Percentiles rank a stretch among this genome's conserved stretches.
Conservation (phyloP, 2,888 invertebrate species). For the Cryptocheilus praepositus region DNA sequence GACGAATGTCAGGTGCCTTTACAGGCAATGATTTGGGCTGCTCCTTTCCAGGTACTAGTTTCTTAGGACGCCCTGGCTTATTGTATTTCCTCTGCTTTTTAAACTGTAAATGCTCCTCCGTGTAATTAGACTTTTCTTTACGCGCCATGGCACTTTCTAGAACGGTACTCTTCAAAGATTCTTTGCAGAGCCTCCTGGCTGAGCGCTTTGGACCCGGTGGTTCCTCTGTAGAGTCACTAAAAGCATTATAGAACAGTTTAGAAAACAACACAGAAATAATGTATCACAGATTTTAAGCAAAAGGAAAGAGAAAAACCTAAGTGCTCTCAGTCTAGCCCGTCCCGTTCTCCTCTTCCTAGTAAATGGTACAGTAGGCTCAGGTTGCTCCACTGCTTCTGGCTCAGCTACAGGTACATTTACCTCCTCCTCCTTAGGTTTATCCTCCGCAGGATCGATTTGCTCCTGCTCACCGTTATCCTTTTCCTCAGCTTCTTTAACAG, state of each 20-base stretch:
- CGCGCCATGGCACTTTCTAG: constrained; percentile 84
- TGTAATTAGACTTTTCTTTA: constrained; percentile 83
- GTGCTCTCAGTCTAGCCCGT: constrained; percentile 59
- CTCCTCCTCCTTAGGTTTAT: constrained; percentile 20
- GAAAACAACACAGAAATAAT: constrained; percentile 12
- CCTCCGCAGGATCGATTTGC: constrained; percentile 22
- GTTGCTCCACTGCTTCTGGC: constrained; percentile 31
- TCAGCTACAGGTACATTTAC: constrained; percentile 25
- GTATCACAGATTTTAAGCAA: constrained; percentile 21
- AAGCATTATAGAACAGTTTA: constrained; percentile 41
- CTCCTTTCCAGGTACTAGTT: constrained; percentile 54
- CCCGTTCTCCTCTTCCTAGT: constrained; percentile 64
- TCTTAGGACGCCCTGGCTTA: constrained; percentile 69
- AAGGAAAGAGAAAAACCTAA: constrained; percentile 55
- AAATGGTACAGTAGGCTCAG: constrained; percentile 41
- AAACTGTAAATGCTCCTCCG: constrained; percentile 65
- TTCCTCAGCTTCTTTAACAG: constrained; percentile 14
- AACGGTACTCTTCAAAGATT: constrained; percentile 77
- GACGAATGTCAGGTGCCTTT: constrained; percentile 44
- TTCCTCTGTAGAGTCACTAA: constrained; percentile 65
- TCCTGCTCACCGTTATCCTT: constrained; percentile 33
- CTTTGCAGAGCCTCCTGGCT: constrained; percentile 80
- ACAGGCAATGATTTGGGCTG: constrained; percentile 44
- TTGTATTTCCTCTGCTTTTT: constrained; percentile 66
- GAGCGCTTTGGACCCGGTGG: constrained; percentile 78